Percentiles rank a stretch among this genome's conserved stretches.
These are phyloP conservation scores for Apoderus coryli DNA, from an alignment of 2,888 invertebrate genomes.

Conservation along the genomic window DNA sequence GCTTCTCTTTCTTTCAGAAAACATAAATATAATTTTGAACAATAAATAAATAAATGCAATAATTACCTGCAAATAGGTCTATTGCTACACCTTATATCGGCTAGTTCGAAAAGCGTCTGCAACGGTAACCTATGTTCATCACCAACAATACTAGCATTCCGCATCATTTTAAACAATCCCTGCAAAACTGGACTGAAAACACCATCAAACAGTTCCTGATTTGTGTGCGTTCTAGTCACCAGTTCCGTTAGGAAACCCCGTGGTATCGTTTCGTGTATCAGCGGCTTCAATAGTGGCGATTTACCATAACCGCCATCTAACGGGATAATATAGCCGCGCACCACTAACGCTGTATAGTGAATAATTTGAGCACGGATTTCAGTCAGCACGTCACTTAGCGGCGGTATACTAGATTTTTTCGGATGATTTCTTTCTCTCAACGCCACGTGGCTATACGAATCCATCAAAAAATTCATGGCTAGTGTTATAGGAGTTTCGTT, in stretches of 20 bases:
- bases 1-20: too few species aligned
- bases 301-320: constrained; percentile 32
- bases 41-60: too few species aligned
- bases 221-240: constrained; percentile 34
- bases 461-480: constrained; percentile 38
- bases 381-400: constrained; percentile 50
- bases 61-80: constrained; percentile 74
- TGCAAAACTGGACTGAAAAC: constrained; percentile 56
- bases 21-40: too few species aligned
- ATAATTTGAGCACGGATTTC: constrained; percentile 40
- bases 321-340: constrained; percentile 35
- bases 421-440: constrained; percentile 61
- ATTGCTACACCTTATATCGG: constrained; percentile 59
- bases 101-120: constrained; percentile 52
- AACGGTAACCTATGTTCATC: constrained; percentile 48
- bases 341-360: constrained; percentile 40
- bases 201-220: constrained; percentile 41
- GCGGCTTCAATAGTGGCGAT: constrained; percentile 52
- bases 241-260: constrained; percentile 55
- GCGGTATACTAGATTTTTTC: constrained; percentile 60
- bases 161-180: constrained; percentile 52
- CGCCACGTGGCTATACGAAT: constrained; percentile 55
- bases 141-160: constrained; percentile 51
- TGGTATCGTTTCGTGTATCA: constrained; percentile 56
- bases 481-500: constrained; percentile 21